Base-by-base conservation (phyloP, 1,140 invertebrate genomes). In the Apocrypta bakeri region DNA sequence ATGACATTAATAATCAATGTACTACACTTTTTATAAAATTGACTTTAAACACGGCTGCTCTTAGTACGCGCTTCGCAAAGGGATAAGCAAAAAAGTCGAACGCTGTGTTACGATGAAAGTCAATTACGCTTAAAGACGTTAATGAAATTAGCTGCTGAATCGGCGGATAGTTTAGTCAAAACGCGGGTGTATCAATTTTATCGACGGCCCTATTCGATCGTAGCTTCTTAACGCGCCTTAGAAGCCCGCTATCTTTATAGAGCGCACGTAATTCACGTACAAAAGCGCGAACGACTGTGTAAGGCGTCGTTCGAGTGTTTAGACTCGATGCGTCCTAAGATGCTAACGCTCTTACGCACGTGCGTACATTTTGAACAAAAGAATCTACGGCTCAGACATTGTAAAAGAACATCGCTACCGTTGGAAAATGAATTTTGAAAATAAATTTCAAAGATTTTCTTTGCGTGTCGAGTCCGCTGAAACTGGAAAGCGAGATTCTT, bases 211-310 rank as follows among this genome's bases (percentile, higher is more conserved):
- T 76, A 17, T 68, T 75, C 31, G n/a, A 72, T 56, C 64, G 69
- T 71, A 77, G 17, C 42, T 42, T 27, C 24, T 64, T 72, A 84
- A 9, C 2, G 31, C 48, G 74, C 33, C 83, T 77, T 73, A 84
- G 78, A 84, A 77, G 72, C 78, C 75, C 69, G 69, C 40, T 69
- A 42, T 61, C 17, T 78, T 77, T 82, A 14, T 64, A 77, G 31
- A 69, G 12, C 73, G 40, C 33, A 68, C 42, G 42, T 82, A 69
- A 82, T 76, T 75, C 21, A 37, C 12, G 73, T 77, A n/a, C n/a
- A n/a, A n/a, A 56, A 17, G 68, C 42, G 24, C 33, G 29, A 31
- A 42, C 29, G 9, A 61, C 56, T 48, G 8, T 48, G 4, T 68
- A 69, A 81, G 66, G 64, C 40, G 12, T 75, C 61, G 1, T 9